Percentiles rank a stretch among this genome's conserved stretches.
phyloP scores from a whole-genome alignment of 2,113 vertebrate species.

The Colinus virginianus region DNA sequence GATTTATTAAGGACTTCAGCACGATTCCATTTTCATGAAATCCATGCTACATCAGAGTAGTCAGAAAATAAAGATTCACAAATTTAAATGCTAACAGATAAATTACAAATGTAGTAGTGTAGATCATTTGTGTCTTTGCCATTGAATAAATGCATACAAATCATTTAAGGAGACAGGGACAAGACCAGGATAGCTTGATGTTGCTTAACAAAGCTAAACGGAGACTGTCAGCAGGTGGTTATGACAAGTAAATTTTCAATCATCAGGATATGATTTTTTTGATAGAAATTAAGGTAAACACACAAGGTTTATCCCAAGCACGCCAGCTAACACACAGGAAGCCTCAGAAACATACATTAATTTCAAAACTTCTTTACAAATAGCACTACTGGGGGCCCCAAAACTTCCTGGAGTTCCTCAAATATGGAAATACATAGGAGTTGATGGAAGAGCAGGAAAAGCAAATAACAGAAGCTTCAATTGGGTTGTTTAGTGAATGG shows the following conservation, averaged over 20 bases:
- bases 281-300: not conserved
- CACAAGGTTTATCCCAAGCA: not conserved
- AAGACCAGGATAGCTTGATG: fast-evolving
- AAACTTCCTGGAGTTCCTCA: not conserved
- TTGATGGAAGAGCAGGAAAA: not conserved
- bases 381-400: not conserved
- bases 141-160: not conserved
- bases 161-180: not conserved
- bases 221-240: not conserved
- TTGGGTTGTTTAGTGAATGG: not conserved
- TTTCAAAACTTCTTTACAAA: not conserved
- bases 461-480: not conserved
- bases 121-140: not conserved
- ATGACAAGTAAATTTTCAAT: not conserved
- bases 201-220: not conserved
- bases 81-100: not conserved
- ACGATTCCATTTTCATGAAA: not conserved
- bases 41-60: not conserved
- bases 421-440: not conserved
- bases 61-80: not conserved
- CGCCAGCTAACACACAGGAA: not conserved
- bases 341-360: not conserved
- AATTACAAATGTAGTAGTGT: not conserved
- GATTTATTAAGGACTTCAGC: not conserved
- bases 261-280: not conserved